Percentiles rank a stretch among this genome's conserved stretches.
Conservation (phyloP, 2,113 vertebrate species). For the Corydoras sp. region DNA sequence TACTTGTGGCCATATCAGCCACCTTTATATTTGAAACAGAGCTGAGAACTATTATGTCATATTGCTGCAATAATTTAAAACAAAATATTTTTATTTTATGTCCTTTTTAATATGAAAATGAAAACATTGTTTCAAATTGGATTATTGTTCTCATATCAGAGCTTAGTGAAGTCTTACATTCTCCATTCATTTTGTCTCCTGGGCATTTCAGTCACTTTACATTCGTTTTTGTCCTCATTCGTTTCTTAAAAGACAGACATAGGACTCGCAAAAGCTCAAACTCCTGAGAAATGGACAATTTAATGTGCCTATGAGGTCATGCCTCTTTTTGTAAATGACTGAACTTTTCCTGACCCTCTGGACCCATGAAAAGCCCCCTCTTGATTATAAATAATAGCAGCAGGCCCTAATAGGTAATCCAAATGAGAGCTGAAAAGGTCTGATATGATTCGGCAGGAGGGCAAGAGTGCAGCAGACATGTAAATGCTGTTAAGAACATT, state of each 20-base stretch:
- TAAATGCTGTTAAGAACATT: slow-evolving; percentile 50
- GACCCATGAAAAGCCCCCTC: slow-evolving; percentile 55
- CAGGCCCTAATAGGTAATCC: slow-evolving; percentile 55
- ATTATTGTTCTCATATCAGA: no score
- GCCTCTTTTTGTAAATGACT: slow-evolving; percentile 46
- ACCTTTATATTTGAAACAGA: no score
- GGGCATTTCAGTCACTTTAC: slow-evolving; percentile 21
- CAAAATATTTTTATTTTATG: no score
- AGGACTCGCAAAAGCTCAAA: slow-evolving; percentile 26
- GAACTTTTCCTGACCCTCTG: slow-evolving; percentile 58
- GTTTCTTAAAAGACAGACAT: slow-evolving; percentile 23
- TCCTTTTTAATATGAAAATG: no score
- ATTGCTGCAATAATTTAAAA: no score
- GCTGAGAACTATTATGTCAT: no score
- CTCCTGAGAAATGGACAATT: slow-evolving; percentile 42
- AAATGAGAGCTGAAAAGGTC: slow-evolving; percentile 52
- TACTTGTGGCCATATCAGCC: no score
- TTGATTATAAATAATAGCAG: slow-evolving; percentile 62
- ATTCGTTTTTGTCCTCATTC: slow-evolving; percentile 22
- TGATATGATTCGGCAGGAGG: slow-evolving; percentile 54
- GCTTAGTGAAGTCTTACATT: background rate
- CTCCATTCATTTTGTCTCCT: slow-evolving; percentile 9
- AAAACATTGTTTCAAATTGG: no score
- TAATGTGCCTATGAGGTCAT: slow-evolving; percentile 40
- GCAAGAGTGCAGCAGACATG: slow-evolving; percentile 51